A percentile compares a stretch with the other conserved stretches of the same genome.
Conservation (phyloP, 2,888 invertebrate species). For the Tenthredo amoena region DNA sequence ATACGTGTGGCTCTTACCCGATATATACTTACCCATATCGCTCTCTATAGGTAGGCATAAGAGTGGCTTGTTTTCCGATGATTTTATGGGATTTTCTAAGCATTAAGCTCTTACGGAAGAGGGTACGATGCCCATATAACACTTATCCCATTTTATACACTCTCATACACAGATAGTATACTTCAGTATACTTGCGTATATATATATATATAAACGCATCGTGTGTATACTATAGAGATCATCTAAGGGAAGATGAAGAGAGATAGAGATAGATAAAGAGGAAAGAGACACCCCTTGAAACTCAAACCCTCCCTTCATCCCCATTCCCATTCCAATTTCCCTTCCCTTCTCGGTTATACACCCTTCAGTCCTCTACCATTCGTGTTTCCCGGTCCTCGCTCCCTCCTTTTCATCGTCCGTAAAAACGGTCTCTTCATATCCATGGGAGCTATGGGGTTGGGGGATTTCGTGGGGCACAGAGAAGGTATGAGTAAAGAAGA, state of each 20-base stretch:
- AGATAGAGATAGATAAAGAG: background rate
- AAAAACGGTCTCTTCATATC: slow-evolving; percentile 39
- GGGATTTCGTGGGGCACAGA: slow-evolving; percentile 9
- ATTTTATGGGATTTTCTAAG: background rate
- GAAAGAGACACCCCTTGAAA: slow-evolving; percentile 38
- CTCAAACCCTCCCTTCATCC: slow-evolving; percentile 21
- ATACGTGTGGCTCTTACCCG: background rate
- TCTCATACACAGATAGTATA: background rate
- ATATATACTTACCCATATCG: background rate
- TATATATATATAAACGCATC: too few relatives aligned
- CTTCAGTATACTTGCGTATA: background rate
- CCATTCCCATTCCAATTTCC: slow-evolving; percentile 7
- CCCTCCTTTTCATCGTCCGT: slow-evolving; percentile 39
- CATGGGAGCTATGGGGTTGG: background rate
- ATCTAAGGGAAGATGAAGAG: background rate
- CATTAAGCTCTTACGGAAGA: background rate
- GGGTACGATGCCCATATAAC: slow-evolving; percentile 7
- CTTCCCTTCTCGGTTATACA: background rate
- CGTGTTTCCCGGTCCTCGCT: background rate
- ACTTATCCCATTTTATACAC: slow-evolving; percentile 31
- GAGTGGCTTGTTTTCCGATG: background rate
- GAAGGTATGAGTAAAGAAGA: background rate
- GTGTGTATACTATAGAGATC: background rate
- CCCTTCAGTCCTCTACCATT: background rate
- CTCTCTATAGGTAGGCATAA: background rate